A percentile compares a stretch with the other conserved stretches of the same genome.
Evolutionary conservation across 1,140 invertebrate species (phyloP).

Genomic region (Plutomurus gul): DNA sequence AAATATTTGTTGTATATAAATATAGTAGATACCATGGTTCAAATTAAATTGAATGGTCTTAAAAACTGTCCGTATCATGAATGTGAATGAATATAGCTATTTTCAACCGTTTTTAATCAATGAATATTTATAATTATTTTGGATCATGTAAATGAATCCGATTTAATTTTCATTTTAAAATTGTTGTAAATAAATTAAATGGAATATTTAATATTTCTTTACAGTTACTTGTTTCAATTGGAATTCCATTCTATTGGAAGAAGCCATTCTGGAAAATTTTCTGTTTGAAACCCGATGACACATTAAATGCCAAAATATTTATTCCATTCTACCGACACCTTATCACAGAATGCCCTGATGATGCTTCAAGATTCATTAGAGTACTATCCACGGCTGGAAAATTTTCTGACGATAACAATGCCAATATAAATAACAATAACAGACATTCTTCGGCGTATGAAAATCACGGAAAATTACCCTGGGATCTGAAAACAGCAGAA

Average conservation of each 20-base stretch:
- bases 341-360: conserved; percentile 80
- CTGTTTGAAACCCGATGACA: conserved; percentile 74
- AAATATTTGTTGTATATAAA: too few relatives aligned
- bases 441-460: conserved; percentile 54
- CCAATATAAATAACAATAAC: conserved; percentile 37
- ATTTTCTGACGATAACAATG: neutral
- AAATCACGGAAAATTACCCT: conserved; percentile 58
- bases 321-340: conserved; percentile 43
- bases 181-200: too few relatives aligned
- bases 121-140: too few relatives aligned
- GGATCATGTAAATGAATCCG: too few relatives aligned
- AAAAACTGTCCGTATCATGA: too few relatives aligned
- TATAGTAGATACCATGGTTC: too few relatives aligned
- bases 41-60: too few relatives aligned
- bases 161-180: too few relatives aligned
- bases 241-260: conserved; percentile 89
- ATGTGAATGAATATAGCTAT: neutral
- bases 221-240: conserved; percentile 56
- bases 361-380: conserved; percentile 85
- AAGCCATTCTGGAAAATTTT: conserved; percentile 78
- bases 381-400: conserved; percentile 63
- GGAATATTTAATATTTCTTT: too few relatives aligned
- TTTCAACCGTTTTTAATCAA: neutral
- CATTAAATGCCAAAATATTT: conserved; percentile 67
- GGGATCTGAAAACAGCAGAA: conserved; percentile 28